Percentiles rank a stretch among this genome's conserved stretches.
phyloP scores from a whole-genome alignment of 2,888 invertebrate species.

The Cryptocephalus moraei region DNA sequence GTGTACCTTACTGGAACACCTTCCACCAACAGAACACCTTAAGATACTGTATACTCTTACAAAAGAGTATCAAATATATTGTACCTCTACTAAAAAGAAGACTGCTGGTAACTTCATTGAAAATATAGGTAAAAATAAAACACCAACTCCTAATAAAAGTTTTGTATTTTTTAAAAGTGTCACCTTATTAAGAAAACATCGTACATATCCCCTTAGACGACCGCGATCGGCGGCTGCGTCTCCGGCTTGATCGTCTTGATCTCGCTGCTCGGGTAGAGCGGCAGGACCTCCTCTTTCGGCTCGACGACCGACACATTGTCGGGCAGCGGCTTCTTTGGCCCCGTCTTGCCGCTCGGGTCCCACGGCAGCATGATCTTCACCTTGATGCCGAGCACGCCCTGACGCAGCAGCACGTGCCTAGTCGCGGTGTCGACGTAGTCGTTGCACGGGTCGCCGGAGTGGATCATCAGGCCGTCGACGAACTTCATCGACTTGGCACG shows the following conservation, averaged over 20 bases:
- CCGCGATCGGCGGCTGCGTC: conserved; percentile 41
- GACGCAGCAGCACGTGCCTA: conserved; percentile 92
- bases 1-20: no score
- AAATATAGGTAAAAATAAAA: no score
- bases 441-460: conserved; percentile 97
- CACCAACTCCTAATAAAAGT: no score
- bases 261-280: conserved; percentile 63
- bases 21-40: no score
- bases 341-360: conserved; percentile 95
- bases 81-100: no score
- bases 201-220: conserved; percentile 2
- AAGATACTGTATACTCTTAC: no score
- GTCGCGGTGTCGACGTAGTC: conserved; percentile 98
- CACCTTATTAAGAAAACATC: no score
- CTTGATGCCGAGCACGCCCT: conserved; percentile 41
- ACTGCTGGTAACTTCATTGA: no score
- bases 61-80: no score
- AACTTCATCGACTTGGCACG: conserved; percentile 99
- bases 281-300: conserved; percentile 87
- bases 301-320: conserved; percentile 96
- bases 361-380: conserved; percentile 99
- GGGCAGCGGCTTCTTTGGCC: conserved; percentile 94
- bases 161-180: no score
- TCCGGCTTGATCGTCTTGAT: conserved; percentile 59
- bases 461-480: conserved; percentile 99